phyloP scores from a whole-genome alignment of 2,797 vertebrate species.

The Tenualosa thibaudeaui region DNA sequence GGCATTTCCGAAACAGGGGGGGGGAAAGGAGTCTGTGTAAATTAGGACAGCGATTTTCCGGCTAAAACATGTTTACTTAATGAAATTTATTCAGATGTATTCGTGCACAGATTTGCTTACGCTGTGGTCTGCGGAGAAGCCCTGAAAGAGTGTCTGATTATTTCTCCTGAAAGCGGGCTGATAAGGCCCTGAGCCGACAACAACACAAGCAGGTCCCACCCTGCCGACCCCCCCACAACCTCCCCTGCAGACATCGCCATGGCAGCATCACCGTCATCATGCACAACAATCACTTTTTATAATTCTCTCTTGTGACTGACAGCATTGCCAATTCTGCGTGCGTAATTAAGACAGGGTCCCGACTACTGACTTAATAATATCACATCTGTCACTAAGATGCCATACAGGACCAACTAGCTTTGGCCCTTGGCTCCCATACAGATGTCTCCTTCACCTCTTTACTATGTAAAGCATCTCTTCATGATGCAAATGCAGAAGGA shows the following conservation, averaged over 20 bases:
- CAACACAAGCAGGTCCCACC: conserved; percentile 32
- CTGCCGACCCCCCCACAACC: background rate
- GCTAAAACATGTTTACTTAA: conserved; percentile 29
- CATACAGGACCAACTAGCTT: conserved; percentile 3
- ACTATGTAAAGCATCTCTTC: background rate
- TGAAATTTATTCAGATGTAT: conserved; percentile 36
- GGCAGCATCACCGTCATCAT: conserved; percentile 58
- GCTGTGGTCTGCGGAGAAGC: conserved; percentile 21
- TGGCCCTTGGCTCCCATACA: conserved; percentile 41
- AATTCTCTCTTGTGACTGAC: conserved; percentile 66
- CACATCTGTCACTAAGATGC: conserved; percentile 49
- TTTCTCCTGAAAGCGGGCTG: conserved; percentile 46
- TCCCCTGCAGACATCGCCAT: conserved; percentile 51
- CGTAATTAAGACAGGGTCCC: conserved; percentile 58
- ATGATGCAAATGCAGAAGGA: too few relatives aligned
- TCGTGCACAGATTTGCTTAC: conserved; percentile 28
- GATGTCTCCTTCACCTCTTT: conserved; percentile 29
- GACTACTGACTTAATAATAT: conserved; percentile 55
- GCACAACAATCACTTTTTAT: conserved; percentile 62
- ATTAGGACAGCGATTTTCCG: background rate
- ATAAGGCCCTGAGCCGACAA: conserved; percentile 46
- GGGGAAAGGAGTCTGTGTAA: background rate
- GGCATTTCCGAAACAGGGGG: background rate
- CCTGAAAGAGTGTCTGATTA: conserved; percentile 26
- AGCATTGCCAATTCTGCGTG: conserved; percentile 65